Base-by-base conservation (phyloP, 2,797 vertebrate species). In the Trematomus bernacchii region DNA sequence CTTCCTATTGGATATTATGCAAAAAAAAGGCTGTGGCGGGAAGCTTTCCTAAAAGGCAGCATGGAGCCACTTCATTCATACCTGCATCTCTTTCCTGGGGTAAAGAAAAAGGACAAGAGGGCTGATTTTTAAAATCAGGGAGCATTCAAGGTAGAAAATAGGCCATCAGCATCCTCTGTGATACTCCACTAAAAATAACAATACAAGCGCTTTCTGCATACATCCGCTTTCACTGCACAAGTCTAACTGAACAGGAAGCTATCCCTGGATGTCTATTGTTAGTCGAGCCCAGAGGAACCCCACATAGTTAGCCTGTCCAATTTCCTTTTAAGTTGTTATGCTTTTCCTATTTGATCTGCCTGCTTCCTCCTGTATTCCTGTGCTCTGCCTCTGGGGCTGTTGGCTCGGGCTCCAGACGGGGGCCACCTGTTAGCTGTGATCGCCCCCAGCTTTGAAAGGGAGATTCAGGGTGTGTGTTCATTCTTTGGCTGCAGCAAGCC, bases 191-290 rank as follows among this genome's bases (percentile, higher is more conserved):
- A 88, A 89, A 90, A 87, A 91, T 84, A 90, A 76, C 61, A 3
- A 19, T 57, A 79, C 33, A 53, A 72, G 71, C 21, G 58, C 78
- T 87, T 77, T 89, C 74, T 48, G 27, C 65, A 69, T 73, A 53
- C 80, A 83, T 86, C 90, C 79, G 83, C 74, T 81, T 86, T 87
- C 72, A 73, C 80, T 77, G 74, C 70, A 77, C 33, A 71, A 54
- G 44, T 82, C 75, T 61, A 67, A 73, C 47, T n/a, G 67, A 83
- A 75, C 86, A 87, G 87, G 87, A 92, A 90, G 68, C 75, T 42
- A 77, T 86, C 80, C 67, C 82, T 71, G 67, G 77, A 77, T 83
- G 70, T 60, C 87, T 52, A 86, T 89, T 93, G 88, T 91, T 86
- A 66, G 66, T 16, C 13, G 60, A 66, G 70, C 79, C 71, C 60